phyloP scores from a whole-genome alignment of 2,797 vertebrate genomes.

The Fratercula arctica region DNA sequence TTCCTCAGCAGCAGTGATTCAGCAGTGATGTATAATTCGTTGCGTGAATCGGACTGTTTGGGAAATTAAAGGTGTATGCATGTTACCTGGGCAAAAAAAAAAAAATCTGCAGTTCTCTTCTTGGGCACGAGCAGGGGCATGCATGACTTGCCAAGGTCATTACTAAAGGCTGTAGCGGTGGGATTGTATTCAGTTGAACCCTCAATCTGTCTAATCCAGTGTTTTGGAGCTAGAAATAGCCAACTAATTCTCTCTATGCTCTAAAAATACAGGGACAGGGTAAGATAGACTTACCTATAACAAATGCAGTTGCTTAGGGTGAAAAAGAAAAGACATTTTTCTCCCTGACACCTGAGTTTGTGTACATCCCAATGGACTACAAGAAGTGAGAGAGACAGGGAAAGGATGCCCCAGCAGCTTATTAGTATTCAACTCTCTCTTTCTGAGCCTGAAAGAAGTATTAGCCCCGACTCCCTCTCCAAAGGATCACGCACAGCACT shows the following conservation, averaged over 20 bases:
- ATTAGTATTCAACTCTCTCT: neutral
- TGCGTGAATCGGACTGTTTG: neutral
- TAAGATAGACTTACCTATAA: neutral
- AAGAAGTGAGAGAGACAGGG: neutral
- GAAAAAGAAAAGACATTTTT: neutral
- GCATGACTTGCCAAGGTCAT: neutral
- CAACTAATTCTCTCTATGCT: neutral
- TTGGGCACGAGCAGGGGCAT: neutral
- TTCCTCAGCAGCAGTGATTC: neutral
- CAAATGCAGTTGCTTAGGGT: neutral
- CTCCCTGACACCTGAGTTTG: neutral
- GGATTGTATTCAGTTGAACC: neutral
- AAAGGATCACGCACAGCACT: neutral
- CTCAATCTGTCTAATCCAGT: neutral
- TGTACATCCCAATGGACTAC: neutral
- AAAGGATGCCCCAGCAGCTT: neutral
- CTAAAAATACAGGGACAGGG: neutral
- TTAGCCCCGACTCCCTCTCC: neutral
- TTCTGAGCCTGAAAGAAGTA: neutral
- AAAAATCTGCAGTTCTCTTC: neutral
- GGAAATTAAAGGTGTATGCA: neutral
- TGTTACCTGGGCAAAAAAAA: neutral
- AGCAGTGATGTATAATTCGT: neutral
- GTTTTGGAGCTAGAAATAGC: conserved; percentile 3
- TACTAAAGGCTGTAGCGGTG: neutral